A percentile compares a stretch with the other conserved stretches of the same genome.
These are phyloP conservation scores for Hozukius guyotensis DNA, from an alignment of 2,797 vertebrate species.

Conservation along the genomic window DNA sequence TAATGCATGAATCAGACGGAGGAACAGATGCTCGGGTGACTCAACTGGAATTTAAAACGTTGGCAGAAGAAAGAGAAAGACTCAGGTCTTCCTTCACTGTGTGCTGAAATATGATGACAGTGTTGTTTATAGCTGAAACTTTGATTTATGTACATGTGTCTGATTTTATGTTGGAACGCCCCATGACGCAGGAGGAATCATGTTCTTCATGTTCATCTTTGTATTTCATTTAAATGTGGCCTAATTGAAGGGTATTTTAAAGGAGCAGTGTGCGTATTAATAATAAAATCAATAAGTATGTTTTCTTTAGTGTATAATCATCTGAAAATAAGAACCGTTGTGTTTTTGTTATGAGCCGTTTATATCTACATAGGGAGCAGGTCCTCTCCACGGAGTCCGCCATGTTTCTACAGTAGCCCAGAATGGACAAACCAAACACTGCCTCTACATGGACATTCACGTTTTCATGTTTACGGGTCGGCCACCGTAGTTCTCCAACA, in stretches of 20 bases:
- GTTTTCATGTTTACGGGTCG: too few species aligned
- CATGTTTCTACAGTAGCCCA: too few species aligned
- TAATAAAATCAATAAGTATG: too few species aligned
- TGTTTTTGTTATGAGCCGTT: too few species aligned
- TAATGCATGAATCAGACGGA: constrained; percentile 45
- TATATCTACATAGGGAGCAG: too few species aligned
- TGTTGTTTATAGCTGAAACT: background rate
- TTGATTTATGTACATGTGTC: background rate
- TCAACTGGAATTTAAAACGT: constrained; percentile 25
- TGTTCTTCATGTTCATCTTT: background rate
- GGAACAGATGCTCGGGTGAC: constrained; percentile 52
- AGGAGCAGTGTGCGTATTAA: too few species aligned
- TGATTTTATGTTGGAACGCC: background rate
- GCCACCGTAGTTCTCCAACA: too few species aligned
- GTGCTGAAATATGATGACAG: background rate
- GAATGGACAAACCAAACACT: too few species aligned
- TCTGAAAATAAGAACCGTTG: too few species aligned
- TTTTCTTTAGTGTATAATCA: too few species aligned
- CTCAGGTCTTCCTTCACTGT: background rate
- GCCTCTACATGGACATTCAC: too few species aligned
- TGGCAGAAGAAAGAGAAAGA: background rate
- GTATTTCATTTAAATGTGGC: background rate
- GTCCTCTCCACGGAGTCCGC: accelerated
- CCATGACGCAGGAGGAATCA: background rate
- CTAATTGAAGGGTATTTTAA: background rate